Conservation (phyloP, 1,140 invertebrate species). For the Eciton burchellii region DNA sequence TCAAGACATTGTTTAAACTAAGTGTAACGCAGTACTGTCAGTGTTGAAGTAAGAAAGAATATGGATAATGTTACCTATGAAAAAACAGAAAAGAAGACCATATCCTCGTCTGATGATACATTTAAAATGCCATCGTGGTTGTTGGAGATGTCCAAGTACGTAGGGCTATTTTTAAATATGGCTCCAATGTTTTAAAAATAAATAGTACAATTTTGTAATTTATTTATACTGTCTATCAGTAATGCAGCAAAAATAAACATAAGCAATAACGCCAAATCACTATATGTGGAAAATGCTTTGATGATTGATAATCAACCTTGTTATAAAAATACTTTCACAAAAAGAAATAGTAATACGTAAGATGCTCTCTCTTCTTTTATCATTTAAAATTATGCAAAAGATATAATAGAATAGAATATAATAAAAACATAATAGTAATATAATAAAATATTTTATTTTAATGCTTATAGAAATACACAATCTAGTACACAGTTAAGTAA, state of each 20-base stretch:
- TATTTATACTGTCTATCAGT: constrained; percentile 47
- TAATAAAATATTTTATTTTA: background rate
- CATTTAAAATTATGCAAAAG: constrained; percentile 13
- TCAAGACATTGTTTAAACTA: background rate
- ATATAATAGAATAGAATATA: background rate
- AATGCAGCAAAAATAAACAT: constrained; percentile 62
- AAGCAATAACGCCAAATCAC: constrained; percentile 45
- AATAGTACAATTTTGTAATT: background rate
- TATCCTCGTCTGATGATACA: constrained; percentile 23
- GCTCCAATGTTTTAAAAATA: background rate
- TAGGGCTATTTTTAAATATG: constrained; percentile 49
- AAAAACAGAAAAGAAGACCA: background rate
- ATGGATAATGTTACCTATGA: constrained; percentile 47
- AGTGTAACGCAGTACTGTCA: background rate
- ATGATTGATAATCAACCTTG: background rate
- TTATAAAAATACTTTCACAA: constrained; percentile 1
- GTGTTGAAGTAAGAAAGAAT: constrained; percentile 53
- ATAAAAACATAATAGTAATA: constrained; percentile 29
- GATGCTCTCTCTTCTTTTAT: background rate
- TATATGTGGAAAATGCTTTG: constrained; percentile 47
- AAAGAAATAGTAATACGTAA: constrained; percentile 45
- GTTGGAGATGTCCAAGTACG: constrained; percentile 75
- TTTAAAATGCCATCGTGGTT: constrained; percentile 74
- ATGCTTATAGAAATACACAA: constrained; percentile 28
- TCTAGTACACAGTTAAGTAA: constrained; percentile 24